Base-by-base conservation (phyloP, 2,113 vertebrate species). In the Plectropomus leopardus region DNA sequence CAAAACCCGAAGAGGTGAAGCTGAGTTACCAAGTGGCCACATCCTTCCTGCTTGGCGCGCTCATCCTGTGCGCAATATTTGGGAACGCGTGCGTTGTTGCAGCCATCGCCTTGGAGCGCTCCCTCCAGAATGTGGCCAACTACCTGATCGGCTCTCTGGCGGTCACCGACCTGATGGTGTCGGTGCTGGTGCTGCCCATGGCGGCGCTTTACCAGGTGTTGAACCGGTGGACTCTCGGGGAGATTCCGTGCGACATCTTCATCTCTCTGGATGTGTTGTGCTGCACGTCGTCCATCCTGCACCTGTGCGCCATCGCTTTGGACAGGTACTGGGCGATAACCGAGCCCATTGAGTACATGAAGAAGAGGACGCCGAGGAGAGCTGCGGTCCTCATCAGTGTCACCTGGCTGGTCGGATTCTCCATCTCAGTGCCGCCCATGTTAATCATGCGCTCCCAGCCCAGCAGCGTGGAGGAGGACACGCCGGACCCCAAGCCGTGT, bases 321-420 rank as follows among this genome's bases (percentile, higher is more conserved):
- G 98, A 99, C 94, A 93, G 98, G 68, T 99, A 98, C 95, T 99
- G 98, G 98, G 98, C 98, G 19, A 99, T 99, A 85, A 99, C 98
- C 0, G 96, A 98, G 81, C 97, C 98, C 30, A 97, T 99, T 42
- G 97, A 98, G 84, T 99, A 99, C 65, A 96, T 99, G 90, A 98
- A 97, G 90, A 99, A 98, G 93, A 92, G 98, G 85, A 99, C 98
- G 1, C 96, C 97, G 48, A 93, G 97, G 65, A 93, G 98, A 73
- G 97, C 98, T 0, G 98, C 97, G 1, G 91, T 95, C 69, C 96
- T 99, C 2, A 99, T 99, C 89, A 96, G 97, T n/a, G 95, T 97
- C 88, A 99, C 98, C 23, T 99, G 98, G 98, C 94, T 99, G 11
- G 95, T 99, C 28, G 97, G 98, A 17, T 99, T 99, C 88, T 96